phyloP scores from a whole-genome alignment of 2,888 invertebrate species.

The Ophion costatus region DNA sequence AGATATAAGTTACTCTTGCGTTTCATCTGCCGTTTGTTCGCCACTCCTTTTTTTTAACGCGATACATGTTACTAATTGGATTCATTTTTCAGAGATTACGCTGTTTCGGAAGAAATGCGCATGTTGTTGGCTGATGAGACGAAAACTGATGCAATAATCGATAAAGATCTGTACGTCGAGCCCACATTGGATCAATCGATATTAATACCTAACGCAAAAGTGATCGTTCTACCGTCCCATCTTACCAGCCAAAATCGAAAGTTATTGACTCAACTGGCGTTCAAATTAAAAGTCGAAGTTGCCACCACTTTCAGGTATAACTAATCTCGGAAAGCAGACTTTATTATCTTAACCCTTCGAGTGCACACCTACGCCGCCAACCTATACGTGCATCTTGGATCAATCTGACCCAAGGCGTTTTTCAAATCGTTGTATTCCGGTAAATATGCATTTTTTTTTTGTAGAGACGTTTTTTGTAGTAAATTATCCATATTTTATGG shows the following conservation, averaged over 20 bases:
- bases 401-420: too few species aligned
- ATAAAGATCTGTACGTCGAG: constrained; percentile 63
- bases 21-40: too few species aligned
- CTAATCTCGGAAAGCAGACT: background rate
- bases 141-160: constrained; percentile 49
- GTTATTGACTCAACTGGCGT: constrained; percentile 69
- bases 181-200: constrained; percentile 67
- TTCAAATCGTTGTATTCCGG: too few species aligned
- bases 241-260: constrained; percentile 71
- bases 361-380: too few species aligned
- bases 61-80: background rate
- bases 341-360: too few species aligned
- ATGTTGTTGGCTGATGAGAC: constrained; percentile 68
- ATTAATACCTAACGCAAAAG: constrained; percentile 47
- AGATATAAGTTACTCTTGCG: too few species aligned
- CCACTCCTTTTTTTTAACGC: background rate
- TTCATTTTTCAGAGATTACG: constrained; percentile 75
- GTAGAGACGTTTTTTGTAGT: too few species aligned
- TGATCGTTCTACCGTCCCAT: constrained; percentile 73
- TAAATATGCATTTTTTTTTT: too few species aligned
- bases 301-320: constrained; percentile 73
- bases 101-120: constrained; percentile 72
- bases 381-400: too few species aligned
- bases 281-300: constrained; percentile 75
- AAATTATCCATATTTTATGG: too few species aligned